Conservation (phyloP, 2,797 vertebrate genomes). For the Melopsittacus undulatus region DNA sequence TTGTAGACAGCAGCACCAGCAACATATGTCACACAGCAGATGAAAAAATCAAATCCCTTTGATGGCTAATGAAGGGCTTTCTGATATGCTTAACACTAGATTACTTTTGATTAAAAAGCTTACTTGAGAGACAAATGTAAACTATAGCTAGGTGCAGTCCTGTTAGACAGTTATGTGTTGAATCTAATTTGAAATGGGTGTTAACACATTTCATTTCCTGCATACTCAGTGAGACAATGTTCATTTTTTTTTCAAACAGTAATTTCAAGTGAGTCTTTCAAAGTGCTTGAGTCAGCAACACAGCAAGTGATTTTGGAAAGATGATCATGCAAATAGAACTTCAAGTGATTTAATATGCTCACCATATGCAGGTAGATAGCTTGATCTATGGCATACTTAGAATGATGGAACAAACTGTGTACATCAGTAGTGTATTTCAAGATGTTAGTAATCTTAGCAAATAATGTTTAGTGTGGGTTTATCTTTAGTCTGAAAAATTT, state of each 20-base stretch:
- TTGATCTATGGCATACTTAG: conserved; percentile 47
- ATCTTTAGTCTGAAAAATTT: conserved; percentile 22
- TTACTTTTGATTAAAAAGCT: conserved; percentile 75
- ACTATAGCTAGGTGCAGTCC: conserved; percentile 59
- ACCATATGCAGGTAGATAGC: conserved; percentile 27
- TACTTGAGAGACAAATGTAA: conserved; percentile 67
- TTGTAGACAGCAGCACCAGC: conserved; percentile 20
- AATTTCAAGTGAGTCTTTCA: conserved; percentile 49
- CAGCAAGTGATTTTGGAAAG: conserved; percentile 27
- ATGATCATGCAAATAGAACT: conserved; percentile 52
- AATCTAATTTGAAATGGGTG: conserved; percentile 68
- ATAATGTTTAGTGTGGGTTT: conserved; percentile 39
- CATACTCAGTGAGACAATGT: conserved; percentile 40
- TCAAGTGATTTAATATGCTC: conserved; percentile 60
- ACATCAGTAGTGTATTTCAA: conserved; percentile 33
- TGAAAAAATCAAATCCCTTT: conserved; percentile 59
- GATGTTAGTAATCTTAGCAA: conserved; percentile 44
- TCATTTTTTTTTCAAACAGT: neutral
- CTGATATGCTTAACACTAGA: conserved; percentile 64
- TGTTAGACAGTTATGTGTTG: conserved; percentile 54
- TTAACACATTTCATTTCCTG: conserved; percentile 59
- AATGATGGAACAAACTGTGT: conserved; percentile 43
- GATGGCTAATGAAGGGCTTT: conserved; percentile 61
- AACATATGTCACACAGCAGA: neutral
- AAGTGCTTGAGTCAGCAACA: conserved; percentile 60